These are phyloP conservation scores for Calephelis perditalis DNA, from an alignment of 2,888 invertebrate genomes.

Conservation along the genomic window DNA sequence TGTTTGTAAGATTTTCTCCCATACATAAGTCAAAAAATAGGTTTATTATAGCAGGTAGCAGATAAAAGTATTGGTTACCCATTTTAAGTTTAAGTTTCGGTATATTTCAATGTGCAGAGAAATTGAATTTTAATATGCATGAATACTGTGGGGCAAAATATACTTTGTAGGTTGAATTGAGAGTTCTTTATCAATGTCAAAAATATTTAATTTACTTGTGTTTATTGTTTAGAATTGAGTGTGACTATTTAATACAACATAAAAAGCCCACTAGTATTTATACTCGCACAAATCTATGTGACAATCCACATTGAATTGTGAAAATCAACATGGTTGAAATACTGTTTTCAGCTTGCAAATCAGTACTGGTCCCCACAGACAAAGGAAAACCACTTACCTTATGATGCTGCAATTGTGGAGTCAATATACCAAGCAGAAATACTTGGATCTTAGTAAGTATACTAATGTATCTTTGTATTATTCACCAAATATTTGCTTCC, in stretches of 20 bases:
- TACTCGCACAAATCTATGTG: constrained; percentile 55
- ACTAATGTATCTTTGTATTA: constrained; percentile 23
- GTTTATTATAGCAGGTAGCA: too few species aligned
- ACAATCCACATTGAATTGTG: constrained; percentile 62
- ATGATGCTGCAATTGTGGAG: constrained; percentile 88
- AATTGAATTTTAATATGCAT: too few species aligned
- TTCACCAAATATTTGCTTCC: constrained; percentile 34
- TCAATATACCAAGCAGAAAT: constrained; percentile 94
- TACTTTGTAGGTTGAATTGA: too few species aligned
- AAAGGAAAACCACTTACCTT: constrained; percentile 83
- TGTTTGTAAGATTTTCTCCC: too few species aligned
- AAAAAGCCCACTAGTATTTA: constrained; percentile 61
- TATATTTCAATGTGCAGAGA: too few species aligned
- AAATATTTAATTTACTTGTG: too few species aligned
- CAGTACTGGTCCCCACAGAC: constrained; percentile 96
- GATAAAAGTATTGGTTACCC: too few species aligned
- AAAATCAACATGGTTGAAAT: constrained; percentile 62
- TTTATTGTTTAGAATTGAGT: neutral
- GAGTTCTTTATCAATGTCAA: too few species aligned
- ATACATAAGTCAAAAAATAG: too few species aligned
- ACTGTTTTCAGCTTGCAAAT: constrained; percentile 85
- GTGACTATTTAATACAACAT: constrained; percentile 12
- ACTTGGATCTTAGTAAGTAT: constrained; percentile 84
- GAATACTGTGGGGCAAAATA: too few species aligned
- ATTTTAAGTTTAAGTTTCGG: too few species aligned